Base-by-base conservation (phyloP, 2,888 invertebrate species). In the Synanthedon andrenaeformis region DNA sequence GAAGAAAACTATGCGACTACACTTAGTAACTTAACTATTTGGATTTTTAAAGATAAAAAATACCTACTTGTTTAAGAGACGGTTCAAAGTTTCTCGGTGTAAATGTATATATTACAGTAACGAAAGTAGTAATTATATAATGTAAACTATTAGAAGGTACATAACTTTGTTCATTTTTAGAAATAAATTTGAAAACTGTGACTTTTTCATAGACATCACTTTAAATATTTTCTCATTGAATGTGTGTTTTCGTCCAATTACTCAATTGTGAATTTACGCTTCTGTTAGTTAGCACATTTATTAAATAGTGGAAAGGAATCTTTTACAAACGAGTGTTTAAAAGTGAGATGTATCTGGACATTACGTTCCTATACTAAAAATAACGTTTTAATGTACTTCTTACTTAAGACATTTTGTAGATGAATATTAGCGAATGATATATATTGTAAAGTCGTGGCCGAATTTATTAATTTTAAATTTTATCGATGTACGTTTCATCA, bases 61-160 rank as follows among this genome's bases (percentile, higher is more conserved):
- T 49, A 49, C 3, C 3, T 49, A 49, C 14, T 57, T 58, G 58
- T 58, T 52, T 67, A 69, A 59, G 59, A 63, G 64, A 35, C 71
- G 69, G 73, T 77, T 63, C 63, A 74, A 74, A 61, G 70, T 80
- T 77, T 79, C 71, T 74, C 65, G 59, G 66, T 57, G 57, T 70
- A 74, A 14, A 12, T 45, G 45, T 45, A 45, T 45, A 45, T 35
- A 35, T 23, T 23, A 23, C 23, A 23, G 23, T 23, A 23, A 23
- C 23, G 23, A 23, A 35, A 10, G 35, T 35, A 35, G 35, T 35
- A 35, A 35, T 6, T 35, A 35, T 10, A 35, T 35, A 10, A 17
- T 17, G 35, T 35, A 66, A 59, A 55, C 8, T 6, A n/a, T n/a
- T 45, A 45, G n/a, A 11, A 45, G 4, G n/a, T 14, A 45, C 45